Evolutionary conservation across 2,113 vertebrate genomes (phyloP), one percentile per base, ranked within the genome.

Genomic region (Arizona elegans): DNA sequence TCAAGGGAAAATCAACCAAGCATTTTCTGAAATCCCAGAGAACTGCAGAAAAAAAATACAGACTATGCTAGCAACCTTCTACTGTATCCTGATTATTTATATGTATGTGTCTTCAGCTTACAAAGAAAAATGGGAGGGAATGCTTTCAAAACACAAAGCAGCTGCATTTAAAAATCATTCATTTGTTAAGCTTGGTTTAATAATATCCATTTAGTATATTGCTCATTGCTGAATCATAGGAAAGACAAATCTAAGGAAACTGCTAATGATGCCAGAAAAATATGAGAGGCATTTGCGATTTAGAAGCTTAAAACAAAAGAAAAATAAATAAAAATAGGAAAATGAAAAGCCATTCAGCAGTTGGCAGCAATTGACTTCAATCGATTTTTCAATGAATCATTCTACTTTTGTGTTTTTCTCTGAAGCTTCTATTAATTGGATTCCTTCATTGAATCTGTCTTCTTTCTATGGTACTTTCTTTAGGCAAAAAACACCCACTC

Each of bases 241-340:
- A 81, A 96, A 97, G 96, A 97, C 94, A 97, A 96, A 97, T 94
- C 93, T 95, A 92, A 92, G 92, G 62, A 58, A 95, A 96, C 89
- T 93, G 75, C 54, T 96, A 97, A 96, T 95, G 93, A 96, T 94
- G 92, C 93, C 95, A 96, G 92, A 95, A 96, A 92, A 93, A 91
- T 93, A 88, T 93, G 95, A 93, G 85, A 95, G 26, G 50, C 58
- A 94, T 95, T 96, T 94, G 88, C 93, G 94, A 86, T 62, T 95
- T 91, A 50, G 94, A 94, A 95, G 94, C 50, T 94, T 92, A 92
- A 95, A 94, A 92, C 8, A 43, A 92, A 89, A 93, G 0, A 0
- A 8, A 3, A 13, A 89, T 89, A 56, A 55, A 88, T 19, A 90
- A 75, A 90, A 70, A 23, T 56, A 58, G 7, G 65, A n/a, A 81